phyloP scores from a whole-genome alignment of 2,888 invertebrate genomes.

The Dicranocentrus wangi region DNA sequence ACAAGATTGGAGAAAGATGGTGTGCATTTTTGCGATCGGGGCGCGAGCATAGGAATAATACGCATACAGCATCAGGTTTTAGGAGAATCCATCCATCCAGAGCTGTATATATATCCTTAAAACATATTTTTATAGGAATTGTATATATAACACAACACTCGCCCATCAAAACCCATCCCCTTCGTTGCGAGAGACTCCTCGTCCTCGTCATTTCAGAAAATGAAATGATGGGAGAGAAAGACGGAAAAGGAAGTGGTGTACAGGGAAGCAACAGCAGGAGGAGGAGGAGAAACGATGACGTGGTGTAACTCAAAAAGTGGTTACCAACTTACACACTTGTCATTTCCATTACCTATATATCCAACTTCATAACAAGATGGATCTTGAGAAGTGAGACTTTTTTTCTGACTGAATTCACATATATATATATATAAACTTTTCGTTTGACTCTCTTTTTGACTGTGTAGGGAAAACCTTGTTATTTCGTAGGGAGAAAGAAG shows the following conservation, averaged over 20 bases:
- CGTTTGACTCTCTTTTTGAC: too few relatives aligned
- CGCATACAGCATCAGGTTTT: too few relatives aligned
- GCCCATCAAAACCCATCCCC: too few relatives aligned
- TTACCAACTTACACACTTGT: constrained; percentile 34
- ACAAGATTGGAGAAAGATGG: constrained; percentile 23
- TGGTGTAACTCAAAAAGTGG: constrained; percentile 34
- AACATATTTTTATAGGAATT: too few relatives aligned
- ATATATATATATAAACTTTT: neutral
- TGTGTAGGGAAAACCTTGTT: too few relatives aligned
- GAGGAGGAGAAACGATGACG: neutral
- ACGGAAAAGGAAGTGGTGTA: constrained; percentile 35
- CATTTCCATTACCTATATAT: constrained; percentile 35
- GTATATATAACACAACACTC: too few relatives aligned
- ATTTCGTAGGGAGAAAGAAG: too few relatives aligned
- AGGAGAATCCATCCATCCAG: too few relatives aligned
- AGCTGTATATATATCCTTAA: too few relatives aligned
- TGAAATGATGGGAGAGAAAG: constrained; percentile 31
- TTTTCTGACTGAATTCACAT: neutral
- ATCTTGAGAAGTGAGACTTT: neutral
- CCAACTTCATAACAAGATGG: neutral
- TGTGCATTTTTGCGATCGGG: constrained; percentile 54
- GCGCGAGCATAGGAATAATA: neutral
- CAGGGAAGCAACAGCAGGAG: constrained; percentile 32
- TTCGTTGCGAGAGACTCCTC: neutral
- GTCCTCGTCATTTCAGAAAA: neutral